Evolutionary conservation across 1,140 invertebrate species (phyloP), one percentile per base, ranked within the genome.

Genomic region (Idris sp.): DNA sequence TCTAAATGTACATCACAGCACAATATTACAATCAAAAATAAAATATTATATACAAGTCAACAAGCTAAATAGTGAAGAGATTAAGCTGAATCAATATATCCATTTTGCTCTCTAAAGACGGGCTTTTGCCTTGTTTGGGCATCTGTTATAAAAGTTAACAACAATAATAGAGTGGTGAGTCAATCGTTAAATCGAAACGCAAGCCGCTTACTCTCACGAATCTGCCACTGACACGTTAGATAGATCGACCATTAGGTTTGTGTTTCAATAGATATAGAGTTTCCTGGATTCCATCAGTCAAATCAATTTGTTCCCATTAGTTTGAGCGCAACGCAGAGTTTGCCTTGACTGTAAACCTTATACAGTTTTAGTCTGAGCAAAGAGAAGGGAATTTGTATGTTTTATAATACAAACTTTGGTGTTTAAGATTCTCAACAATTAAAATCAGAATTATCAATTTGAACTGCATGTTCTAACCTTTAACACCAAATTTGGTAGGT

Each of bases 291-390:
- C 83, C 83, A 82, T 84, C 80, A 81, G 81, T 84, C 78, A 83
- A 85, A 84, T 86, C 85, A 86, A 86, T 86, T 86, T 86, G 82
- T 83, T 80, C 69, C 85, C 85, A 86, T 86, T 86, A 86, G 79
- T 78, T 59, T 18, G 49, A 36, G 56, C 51, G 44, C 72, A 77
- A 68, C n/a, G n/a, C 74, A 73, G 69, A 76, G 83, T 83, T 84
- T 81, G 73, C 74, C 76, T 79, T 78, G 71, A 67, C 51, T 79
- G n/a, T n/a, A n/a, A 79, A 76, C 75, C 75, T 83, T 81, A n/a
- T n/a, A 56, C 40, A 41, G 48, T 74, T 64, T 68, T 40, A 65
- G 18, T 11, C 26, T n/a, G n/a, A n/a, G n/a, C n/a, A n/a, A n/a
- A n/a, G n/a, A n/a, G n/a, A n/a, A n/a, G n/a, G 6, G 2, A 67